Percentiles rank a stretch among this genome's conserved stretches.
These are phyloP conservation scores for Cotesia glomerata DNA, from an alignment of 1,140 invertebrate species.

Conservation along the genomic window DNA sequence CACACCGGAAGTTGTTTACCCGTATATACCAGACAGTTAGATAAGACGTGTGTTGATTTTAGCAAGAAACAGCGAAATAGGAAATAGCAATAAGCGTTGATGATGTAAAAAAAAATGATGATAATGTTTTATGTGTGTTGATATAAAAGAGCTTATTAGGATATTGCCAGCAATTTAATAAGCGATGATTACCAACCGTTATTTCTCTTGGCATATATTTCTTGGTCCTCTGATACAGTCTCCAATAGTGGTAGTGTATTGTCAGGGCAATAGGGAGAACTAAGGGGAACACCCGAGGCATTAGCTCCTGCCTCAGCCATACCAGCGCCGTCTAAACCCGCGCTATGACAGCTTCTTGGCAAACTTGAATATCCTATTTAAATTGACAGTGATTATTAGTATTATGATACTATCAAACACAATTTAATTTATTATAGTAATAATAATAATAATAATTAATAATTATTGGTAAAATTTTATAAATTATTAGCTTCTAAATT, in stretches of 20 bases:
- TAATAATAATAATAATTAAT: constrained; percentile 11
- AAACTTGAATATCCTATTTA: constrained; percentile 80
- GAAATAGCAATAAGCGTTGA: background rate
- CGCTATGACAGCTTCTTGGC: constrained; percentile 76
- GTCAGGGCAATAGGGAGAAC: constrained; percentile 64
- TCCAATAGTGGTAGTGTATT: constrained; percentile 66
- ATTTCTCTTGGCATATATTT: constrained; percentile 60
- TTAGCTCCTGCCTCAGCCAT: constrained; percentile 63
- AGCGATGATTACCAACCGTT: constrained; percentile 53
- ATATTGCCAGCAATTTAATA: background rate
- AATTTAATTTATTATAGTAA: background rate
- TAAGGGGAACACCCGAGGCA: constrained; percentile 54
- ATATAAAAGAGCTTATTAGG: background rate
- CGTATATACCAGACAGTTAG: background rate
- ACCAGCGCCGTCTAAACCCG: constrained; percentile 66
- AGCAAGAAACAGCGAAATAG: background rate
- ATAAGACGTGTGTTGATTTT: no score
- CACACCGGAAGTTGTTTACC: constrained; percentile 17
- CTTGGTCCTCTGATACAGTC: constrained; percentile 70
- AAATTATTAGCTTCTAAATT: no score
- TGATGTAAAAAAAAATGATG: background rate
- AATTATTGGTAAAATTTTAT: background rate
- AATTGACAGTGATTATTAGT: constrained; percentile 15
- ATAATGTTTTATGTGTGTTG: background rate
- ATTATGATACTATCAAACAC: background rate